A percentile compares a stretch with the other conserved stretches of the same genome.
Evolutionary conservation across 2,888 invertebrate genomes (phyloP).

Genomic region (Catocala fraxini): DNA sequence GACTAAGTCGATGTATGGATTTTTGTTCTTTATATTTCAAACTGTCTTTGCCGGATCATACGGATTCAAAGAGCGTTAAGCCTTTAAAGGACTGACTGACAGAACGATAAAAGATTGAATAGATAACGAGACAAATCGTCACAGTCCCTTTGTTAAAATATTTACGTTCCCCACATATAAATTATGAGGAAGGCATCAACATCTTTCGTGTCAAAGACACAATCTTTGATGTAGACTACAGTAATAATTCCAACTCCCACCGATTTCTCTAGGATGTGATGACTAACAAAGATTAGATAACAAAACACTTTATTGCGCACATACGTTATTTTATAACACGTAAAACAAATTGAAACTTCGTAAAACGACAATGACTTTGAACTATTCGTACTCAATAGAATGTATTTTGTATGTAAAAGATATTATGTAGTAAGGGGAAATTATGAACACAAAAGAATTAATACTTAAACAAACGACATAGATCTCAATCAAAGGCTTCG

Average conservation of each 20-base stretch:
- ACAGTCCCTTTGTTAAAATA: conserved; percentile 1
- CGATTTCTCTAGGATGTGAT: conserved; percentile 18
- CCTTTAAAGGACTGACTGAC: conserved; percentile 3
- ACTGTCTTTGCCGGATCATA: conserved; percentile 14
- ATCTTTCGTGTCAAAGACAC: conserved; percentile 6
- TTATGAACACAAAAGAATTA: conserved; percentile 32
- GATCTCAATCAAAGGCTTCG: conserved; percentile 38
- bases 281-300: conserved; percentile 31
- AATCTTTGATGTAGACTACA: conserved; percentile 9
- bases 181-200: conserved; percentile 3
- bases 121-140: conserved; percentile 2
- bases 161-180: background rate
- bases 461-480: conserved; percentile 37
- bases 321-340: conserved; percentile 17
- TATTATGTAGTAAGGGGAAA: conserved; percentile 14
- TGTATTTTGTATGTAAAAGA: background rate
- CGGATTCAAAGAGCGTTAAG: conserved; percentile 9
- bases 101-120: background rate
- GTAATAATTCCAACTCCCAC: conserved; percentile 12
- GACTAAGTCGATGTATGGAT: conserved; percentile 20
- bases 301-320: conserved; percentile 13
- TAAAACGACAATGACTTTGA: conserved; percentile 1
- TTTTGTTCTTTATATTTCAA: conserved; percentile 19
- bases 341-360: conserved; percentile 25
- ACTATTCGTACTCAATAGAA: too few species aligned